Conservation (phyloP, 2,797 vertebrate species). For the Iguana delicatissima region DNA sequence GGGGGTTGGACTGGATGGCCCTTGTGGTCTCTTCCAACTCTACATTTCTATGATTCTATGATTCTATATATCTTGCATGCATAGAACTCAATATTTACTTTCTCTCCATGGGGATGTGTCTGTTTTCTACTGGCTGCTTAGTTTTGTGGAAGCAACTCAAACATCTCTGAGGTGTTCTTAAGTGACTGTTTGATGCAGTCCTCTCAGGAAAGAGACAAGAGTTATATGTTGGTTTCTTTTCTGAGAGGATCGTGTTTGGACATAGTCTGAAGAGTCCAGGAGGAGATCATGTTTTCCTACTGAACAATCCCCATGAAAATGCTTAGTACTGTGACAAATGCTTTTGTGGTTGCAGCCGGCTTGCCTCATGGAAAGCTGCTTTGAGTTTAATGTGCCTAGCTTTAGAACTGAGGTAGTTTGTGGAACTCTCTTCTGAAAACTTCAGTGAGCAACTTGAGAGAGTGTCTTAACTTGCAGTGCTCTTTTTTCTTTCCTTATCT, state of each 20-base stretch:
- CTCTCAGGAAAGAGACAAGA: background rate
- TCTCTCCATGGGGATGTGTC: background rate
- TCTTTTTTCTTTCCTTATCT: constrained; percentile 7
- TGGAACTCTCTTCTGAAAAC: background rate
- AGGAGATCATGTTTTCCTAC: too few species aligned
- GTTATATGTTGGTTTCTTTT: too few species aligned
- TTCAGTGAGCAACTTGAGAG: background rate
- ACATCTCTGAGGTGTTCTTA: too few species aligned
- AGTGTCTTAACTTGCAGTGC: background rate
- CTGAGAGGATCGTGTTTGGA: too few species aligned
- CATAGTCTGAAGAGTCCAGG: too few species aligned
- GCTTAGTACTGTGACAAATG: background rate
- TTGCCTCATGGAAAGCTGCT: background rate
- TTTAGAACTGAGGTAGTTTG: background rate
- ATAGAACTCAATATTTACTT: too few species aligned
- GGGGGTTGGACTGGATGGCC: too few species aligned
- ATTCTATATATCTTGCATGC: background rate
- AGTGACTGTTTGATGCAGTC: too few species aligned
- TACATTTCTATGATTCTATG: too few species aligned
- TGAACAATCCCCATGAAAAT: background rate
- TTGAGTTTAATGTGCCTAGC: background rate
- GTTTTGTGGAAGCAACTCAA: background rate
- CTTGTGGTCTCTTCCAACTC: too few species aligned
- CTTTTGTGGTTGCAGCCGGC: background rate
- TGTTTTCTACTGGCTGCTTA: background rate